phyloP scores from a whole-genome alignment of 2,113 vertebrate species.

The Nibea albiflora region DNA sequence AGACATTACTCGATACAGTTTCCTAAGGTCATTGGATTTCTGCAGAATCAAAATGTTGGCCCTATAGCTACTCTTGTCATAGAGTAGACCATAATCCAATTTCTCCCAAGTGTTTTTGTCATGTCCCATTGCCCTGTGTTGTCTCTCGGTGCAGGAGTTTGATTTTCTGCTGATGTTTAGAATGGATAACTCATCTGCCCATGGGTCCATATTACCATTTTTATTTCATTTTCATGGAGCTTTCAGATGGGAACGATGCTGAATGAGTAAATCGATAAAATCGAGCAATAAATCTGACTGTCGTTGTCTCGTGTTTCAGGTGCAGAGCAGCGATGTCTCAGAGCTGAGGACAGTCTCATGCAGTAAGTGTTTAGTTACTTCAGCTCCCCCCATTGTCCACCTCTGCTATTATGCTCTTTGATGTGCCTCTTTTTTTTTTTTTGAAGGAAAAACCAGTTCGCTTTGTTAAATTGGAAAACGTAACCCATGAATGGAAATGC shows the following conservation, averaged over 20 bases:
- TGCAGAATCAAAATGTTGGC: constrained; percentile 16
- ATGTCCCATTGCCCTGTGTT: constrained; percentile 42
- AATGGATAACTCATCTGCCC: constrained; percentile 54
- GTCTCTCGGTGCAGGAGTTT: constrained; percentile 44
- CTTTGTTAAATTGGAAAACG: constrained; percentile 58
- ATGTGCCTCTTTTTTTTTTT: constrained; percentile 38
- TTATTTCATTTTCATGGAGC: constrained; percentile 68
- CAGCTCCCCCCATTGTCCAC: constrained; percentile 22
- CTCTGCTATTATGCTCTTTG: constrained; percentile 33
- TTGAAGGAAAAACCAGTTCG: constrained; percentile 19
- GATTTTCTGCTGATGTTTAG: constrained; percentile 63
- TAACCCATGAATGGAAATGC: constrained; percentile 48
- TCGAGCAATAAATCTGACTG: constrained; percentile 67
- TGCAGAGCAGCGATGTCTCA: constrained; percentile 83
- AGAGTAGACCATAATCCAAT: constrained; percentile 44
- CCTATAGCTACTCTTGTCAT: constrained; percentile 11
- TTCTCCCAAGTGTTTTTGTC: constrained; percentile 41
- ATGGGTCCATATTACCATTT: constrained; percentile 63
- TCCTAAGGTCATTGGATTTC: constrained; percentile 31
- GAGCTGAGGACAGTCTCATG: constrained; percentile 80
- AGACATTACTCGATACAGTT: constrained; percentile 1
- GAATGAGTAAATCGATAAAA: constrained; percentile 68
- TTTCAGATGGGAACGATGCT: constrained; percentile 54
- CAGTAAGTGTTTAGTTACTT: constrained; percentile 82
- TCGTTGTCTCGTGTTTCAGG: constrained; percentile 84